Conservation (phyloP, 1,140 invertebrate species). For the Cataglyphis hispanica region DNA sequence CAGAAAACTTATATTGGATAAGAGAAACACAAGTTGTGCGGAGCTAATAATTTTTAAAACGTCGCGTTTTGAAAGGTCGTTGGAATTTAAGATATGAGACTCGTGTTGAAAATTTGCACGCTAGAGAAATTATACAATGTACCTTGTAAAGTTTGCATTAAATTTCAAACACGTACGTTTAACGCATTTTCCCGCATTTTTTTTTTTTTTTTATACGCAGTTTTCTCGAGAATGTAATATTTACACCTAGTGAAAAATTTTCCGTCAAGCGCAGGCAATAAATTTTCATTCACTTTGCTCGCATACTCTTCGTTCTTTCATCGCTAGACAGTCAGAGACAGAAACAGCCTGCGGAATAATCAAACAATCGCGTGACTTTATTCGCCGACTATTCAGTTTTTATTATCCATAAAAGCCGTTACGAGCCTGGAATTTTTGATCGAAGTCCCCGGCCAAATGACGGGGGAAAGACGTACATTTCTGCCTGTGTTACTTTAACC, state of each 20-base stretch:
- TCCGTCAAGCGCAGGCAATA: constrained; percentile 13
- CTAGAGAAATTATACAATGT: constrained; percentile 45
- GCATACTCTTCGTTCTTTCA: neutral
- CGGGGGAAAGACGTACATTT: constrained; percentile 39
- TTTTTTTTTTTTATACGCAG: neutral
- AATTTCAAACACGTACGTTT: constrained; percentile 6
- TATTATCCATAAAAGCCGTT: constrained; percentile 70
- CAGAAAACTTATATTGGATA: constrained; percentile 46
- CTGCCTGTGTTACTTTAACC: constrained; percentile 62
- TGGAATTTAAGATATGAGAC: constrained; percentile 31
- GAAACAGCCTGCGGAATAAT: constrained; percentile 40
- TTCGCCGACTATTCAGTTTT: constrained; percentile 65
- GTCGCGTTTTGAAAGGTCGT: constrained; percentile 53
- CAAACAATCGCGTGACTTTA: constrained; percentile 72
- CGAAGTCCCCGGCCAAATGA: constrained; percentile 59
- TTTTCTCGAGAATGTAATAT: constrained; percentile 18
- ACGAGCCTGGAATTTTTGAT: constrained; percentile 69
- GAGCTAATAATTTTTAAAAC: constrained; percentile 52
- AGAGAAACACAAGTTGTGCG: constrained; percentile 64
- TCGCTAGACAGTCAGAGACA: constrained; percentile 25
- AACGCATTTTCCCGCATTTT: constrained; percentile 9
- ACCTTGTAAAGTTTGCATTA: constrained; percentile 18
- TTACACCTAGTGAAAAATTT: constrained; percentile 32
- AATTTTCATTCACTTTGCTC: neutral
- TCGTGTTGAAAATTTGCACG: constrained; percentile 40